Base-by-base conservation (phyloP, 2,797 vertebrate species). In the Hylomyscus alleni region DNA sequence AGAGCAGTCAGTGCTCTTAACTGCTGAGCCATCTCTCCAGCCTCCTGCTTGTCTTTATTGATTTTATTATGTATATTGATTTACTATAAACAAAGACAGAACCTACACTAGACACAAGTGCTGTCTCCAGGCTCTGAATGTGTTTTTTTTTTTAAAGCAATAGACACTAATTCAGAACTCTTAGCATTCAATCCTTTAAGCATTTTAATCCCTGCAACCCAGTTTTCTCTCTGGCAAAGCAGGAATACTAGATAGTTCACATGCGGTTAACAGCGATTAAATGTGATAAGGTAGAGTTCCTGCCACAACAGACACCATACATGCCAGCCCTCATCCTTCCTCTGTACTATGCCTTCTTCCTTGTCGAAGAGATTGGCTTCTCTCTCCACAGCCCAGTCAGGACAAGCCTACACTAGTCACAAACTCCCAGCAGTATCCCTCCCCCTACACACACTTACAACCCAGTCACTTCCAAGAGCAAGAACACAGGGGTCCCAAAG, bases 131-230 rank as follows among this genome's bases (percentile, higher is more conserved):
- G 85, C 54, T 87, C 50, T 29, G 37, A 86, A 90, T 3, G 20
- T 56, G 82, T 95, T 94, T 65, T 91, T 95, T 94, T 65, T 91
- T 24, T 92, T 62, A 85, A 81, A 96, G 94, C 62, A 91, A 69
- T 14, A 85, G 56, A 26, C 72, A 76, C 44, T 83, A 92, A 96
- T 11, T 94, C 81, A 91, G 92, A 96, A 95, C 84, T 94, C 60
- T 76, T 93, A 82, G 58, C 29, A 47, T 77, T 34, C 60, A 54
- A 54, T 15, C 84, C 37, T 78, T 85, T 37, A 52, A 80, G 82
- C 62, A 47, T 89, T 90, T 87, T 80, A 86, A 96, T 65, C 26
- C 58, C 34, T 20, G 52, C 81, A 20, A 50, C 37, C 77, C 82
- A 44, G 44, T 91, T 89, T 95, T 80, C 62, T 92, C 56, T 94